Conservation (phyloP, 92 coral and sea anemone genomes). For the Pocillopora grandis region DNA sequence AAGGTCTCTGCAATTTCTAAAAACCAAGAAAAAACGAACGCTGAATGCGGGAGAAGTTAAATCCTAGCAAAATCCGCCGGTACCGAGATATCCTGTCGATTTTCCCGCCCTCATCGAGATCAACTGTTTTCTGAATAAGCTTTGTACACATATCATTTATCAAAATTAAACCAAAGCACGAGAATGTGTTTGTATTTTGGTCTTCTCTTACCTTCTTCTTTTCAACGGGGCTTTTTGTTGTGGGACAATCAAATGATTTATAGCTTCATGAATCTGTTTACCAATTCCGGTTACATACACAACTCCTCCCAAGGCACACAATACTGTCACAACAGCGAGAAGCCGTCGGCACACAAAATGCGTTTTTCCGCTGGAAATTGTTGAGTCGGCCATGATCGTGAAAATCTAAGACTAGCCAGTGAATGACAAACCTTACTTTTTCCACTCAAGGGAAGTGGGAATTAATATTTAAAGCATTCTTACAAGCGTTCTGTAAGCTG, state of each 20-base stretch:
- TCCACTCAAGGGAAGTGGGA: background rate
- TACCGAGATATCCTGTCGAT: too few relatives aligned
- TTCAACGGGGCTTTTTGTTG: background rate
- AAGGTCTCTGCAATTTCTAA: too few relatives aligned
- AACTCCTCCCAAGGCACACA: slow-evolving; percentile 36
- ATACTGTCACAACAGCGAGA: slow-evolving; percentile 8
- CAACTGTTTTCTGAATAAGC: background rate
- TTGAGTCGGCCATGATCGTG: slow-evolving; percentile 1
- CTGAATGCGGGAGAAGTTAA: too few relatives aligned
- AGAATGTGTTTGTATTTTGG: background rate
- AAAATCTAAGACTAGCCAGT: background rate
- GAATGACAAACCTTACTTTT: too few relatives aligned
- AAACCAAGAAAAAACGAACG: too few relatives aligned
- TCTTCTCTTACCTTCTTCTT: slow-evolving; percentile 23
- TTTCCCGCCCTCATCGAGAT: too few relatives aligned
- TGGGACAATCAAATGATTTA: background rate
- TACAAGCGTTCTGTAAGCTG: background rate
- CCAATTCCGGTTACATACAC: slow-evolving; percentile 38
- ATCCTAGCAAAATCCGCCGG: too few relatives aligned
- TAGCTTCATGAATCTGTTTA: slow-evolving; percentile 7
- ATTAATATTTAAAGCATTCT: slow-evolving; percentile 19
- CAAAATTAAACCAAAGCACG: background rate
- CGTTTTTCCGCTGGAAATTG: background rate
- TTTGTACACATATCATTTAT: background rate
- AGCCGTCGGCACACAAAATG: background rate